Base-by-base conservation (phyloP, 2,113 vertebrate species). In the Macheiramphus alcinus region DNA sequence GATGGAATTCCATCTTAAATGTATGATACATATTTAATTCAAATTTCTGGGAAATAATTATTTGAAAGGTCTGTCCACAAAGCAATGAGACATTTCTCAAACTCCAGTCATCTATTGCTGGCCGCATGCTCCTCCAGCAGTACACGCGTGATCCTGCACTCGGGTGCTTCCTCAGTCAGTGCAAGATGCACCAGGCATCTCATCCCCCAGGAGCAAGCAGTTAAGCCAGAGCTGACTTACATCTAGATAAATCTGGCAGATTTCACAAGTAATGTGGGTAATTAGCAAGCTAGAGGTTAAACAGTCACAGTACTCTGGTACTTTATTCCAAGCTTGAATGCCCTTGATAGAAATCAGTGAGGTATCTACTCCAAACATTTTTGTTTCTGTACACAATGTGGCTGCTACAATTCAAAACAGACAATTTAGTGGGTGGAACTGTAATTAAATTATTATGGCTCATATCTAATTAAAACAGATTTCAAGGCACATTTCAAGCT, bases 371-470 rank as follows among this genome's bases (percentile, higher is more conserved):
- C 66, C 91, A 96, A 93, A 94, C 52, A 80, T 38, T 93, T 47
- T 42, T 91, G 84, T 91, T 94, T 94, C 93, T 56, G 81, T 88
- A 90, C 71, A 96, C 94, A 95, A 85, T 82, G 89, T 53, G 86
- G 89, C 97, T 92, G 89, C 80, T 92, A 88, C 92, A 43, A 71
- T 80, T 88, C 89, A 55, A 95, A 96, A 83, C 96, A 96, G 78
- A 93, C 90, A 95, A 96, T 96, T 96, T 95, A 93, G 91, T 94
- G 94, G 97, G 94, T 90, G 93, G 97, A 96, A 92, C 93, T 63
- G 92, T 95, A 95, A 97, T 97, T 96, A 97, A 96, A 96, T 96
- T 97, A 96, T 97, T 96, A 96, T 87, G 92, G 80, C 90, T 96
- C 81, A 40, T 93, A 97, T 93, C 94, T 96, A 96, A 97, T 97